phyloP scores from a whole-genome alignment of 37 sponge, comb jelly and placozoan genomes.

The Agelas oroides region DNA sequence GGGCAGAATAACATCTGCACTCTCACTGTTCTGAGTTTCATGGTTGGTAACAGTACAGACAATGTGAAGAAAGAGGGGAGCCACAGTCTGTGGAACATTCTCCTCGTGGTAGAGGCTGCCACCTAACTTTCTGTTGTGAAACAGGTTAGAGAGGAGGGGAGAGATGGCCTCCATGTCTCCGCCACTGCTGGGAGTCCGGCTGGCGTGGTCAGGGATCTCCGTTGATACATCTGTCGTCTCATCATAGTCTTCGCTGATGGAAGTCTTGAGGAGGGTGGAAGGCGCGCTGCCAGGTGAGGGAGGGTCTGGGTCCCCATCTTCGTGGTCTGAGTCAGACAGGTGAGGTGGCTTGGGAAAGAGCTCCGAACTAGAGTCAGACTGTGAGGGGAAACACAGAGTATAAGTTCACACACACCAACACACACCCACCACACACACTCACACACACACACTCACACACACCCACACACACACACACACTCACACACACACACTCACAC shows the following conservation, averaged over 20 bases:
- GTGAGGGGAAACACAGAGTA: too few species aligned
- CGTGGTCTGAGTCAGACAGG: not conserved
- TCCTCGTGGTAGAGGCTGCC: too few species aligned
- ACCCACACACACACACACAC: not conserved
- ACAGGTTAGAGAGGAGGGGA: slow-evolving; percentile 11
- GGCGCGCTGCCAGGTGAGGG: not conserved
- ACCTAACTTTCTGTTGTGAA: not conserved
- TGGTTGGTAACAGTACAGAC: not conserved
- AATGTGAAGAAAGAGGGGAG: slow-evolving; percentile 34
- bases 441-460: not conserved
- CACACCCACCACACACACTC: not conserved
- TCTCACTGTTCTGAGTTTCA: not conserved
- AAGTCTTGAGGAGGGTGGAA: not conserved
- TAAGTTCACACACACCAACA: not conserved
- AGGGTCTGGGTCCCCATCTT: not conserved
- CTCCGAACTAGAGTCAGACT: too few species aligned
- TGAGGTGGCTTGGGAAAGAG: too few species aligned
- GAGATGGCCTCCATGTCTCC: not conserved
- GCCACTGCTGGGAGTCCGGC: not conserved
- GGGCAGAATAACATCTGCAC: not conserved
- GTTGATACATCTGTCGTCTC: not conserved
- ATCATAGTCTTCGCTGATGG: not conserved
- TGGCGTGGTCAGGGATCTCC: not conserved
- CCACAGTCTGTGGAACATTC: not conserved
- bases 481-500: slow-evolving; percentile 8